A percentile compares a stretch with the other conserved stretches of the same genome.
Conservation (phyloP, 2,888 invertebrate genomes). For the Anarsia innoxiella region DNA sequence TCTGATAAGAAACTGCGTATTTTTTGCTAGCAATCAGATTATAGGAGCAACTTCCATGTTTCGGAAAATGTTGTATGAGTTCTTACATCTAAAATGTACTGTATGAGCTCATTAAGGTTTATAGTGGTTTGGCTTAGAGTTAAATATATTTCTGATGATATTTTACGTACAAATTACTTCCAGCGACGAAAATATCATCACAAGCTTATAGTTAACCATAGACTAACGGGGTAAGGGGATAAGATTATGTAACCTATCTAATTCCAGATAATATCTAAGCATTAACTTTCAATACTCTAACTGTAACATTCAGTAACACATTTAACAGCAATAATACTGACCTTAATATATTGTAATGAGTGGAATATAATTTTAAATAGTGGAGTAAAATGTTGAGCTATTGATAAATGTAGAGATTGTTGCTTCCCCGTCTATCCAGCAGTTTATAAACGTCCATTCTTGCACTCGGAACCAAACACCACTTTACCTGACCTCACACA, state of each 20-base stretch:
- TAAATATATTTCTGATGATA: slow-evolving; percentile 18
- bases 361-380: slow-evolving; percentile 44
- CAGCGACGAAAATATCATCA: slow-evolving; percentile 11
- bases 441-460: slow-evolving; percentile 63
- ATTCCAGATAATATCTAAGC: slow-evolving; percentile 34
- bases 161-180: slow-evolving; percentile 10
- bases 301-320: slow-evolving; percentile 32
- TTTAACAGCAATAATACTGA: slow-evolving; percentile 59
- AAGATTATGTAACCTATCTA: slow-evolving; percentile 25
- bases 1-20: too few species aligned
- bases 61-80: too few species aligned
- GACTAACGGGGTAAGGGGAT: slow-evolving; percentile 47
- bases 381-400: slow-evolving; percentile 40
- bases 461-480: slow-evolving; percentile 59
- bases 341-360: slow-evolving; percentile 26
- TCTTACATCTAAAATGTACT: slow-evolving; percentile 5
- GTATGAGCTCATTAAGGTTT: slow-evolving; percentile 10
- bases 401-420: slow-evolving; percentile 31
- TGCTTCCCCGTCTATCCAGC: slow-evolving; percentile 69
- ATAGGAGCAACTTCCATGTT: too few species aligned
- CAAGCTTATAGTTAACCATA: slow-evolving; percentile 30
- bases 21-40: too few species aligned
- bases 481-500: slow-evolving; percentile 13
- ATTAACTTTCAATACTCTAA: slow-evolving; percentile 40
- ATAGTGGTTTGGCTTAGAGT: slow-evolving; percentile 19